These are phyloP conservation scores for cattle (Bos taurus) DNA, from an alignment of 2,113 vertebrate species.

Conservation along the genomic window DNA sequence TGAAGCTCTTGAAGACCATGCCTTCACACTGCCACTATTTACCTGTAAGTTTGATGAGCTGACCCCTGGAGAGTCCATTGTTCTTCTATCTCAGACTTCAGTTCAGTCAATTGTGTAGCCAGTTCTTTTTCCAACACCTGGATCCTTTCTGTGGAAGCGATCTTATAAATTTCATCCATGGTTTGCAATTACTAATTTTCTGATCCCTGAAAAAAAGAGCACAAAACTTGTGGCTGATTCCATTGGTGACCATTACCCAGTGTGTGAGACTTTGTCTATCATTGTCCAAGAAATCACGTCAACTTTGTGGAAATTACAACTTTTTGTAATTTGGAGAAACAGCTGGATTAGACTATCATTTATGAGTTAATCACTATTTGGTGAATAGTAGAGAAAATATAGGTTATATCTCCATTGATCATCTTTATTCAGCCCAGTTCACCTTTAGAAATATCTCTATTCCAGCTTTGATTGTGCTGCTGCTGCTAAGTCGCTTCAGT, in stretches of 20 bases:
- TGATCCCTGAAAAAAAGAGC: conserved; percentile 8
- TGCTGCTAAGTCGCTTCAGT: too few relatives aligned
- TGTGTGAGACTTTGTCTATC: background rate
- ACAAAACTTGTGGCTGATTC: background rate
- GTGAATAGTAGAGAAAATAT: background rate
- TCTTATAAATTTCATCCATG: conserved; percentile 77
- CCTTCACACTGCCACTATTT: background rate
- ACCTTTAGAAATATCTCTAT: background rate
- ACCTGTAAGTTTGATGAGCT: conserved; percentile 70
- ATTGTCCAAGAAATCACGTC: background rate
- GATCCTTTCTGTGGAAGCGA: conserved; percentile 79
- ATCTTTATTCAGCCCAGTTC: background rate
- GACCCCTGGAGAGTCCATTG: conserved; percentile 47
- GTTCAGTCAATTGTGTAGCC: conserved; percentile 71
- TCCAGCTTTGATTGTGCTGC: background rate
- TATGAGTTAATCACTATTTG: background rate
- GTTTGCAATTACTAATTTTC: conserved; percentile 1
- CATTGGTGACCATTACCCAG: background rate
- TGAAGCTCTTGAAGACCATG: background rate
- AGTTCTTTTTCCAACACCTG: conserved; percentile 82
- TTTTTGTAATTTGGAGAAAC: background rate
- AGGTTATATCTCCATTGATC: background rate
- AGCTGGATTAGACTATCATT: background rate
- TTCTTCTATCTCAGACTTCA: conserved; percentile 78
- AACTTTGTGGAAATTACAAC: background rate